These are phyloP conservation scores for Pseudococcus longispinus DNA, from an alignment of 2,888 invertebrate species.

Conservation along the genomic window DNA sequence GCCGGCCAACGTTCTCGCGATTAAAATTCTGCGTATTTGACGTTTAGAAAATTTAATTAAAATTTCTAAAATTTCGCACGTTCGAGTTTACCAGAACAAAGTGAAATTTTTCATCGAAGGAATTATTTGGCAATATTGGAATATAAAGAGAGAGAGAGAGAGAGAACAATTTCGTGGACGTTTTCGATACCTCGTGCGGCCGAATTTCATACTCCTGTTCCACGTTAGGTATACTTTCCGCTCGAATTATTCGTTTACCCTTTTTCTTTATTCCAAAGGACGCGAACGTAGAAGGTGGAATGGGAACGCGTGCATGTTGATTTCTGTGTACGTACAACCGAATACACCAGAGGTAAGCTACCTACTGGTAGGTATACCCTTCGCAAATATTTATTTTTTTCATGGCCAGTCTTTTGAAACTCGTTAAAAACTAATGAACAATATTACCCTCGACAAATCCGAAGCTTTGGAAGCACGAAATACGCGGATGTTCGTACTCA, in stretches of 20 bases:
- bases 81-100: neutral
- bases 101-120: neutral
- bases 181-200: neutral
- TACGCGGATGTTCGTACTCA: conserved; percentile 8
- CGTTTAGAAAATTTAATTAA: conserved; percentile 16
- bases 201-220: neutral
- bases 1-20: neutral
- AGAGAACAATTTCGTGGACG: neutral
- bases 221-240: neutral
- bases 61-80: neutral
- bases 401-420: conserved; percentile 24
- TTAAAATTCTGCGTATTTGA: neutral
- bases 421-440: conserved; percentile 30
- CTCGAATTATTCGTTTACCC: conserved; percentile 16
- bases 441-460: neutral
- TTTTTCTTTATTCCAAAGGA: neutral
- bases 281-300: neutral
- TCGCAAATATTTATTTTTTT: conserved; percentile 24
- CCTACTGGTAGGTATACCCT: neutral
- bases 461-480: neutral
- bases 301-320: conserved; percentile 7
- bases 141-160: no score
- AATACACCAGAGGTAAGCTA: neutral
- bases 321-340: neutral
- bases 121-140: neutral